Percentiles rank a stretch among this genome's conserved stretches.
phyloP scores from a whole-genome alignment of 1,140 invertebrate species.

The Pseudomyrmex concolor region DNA sequence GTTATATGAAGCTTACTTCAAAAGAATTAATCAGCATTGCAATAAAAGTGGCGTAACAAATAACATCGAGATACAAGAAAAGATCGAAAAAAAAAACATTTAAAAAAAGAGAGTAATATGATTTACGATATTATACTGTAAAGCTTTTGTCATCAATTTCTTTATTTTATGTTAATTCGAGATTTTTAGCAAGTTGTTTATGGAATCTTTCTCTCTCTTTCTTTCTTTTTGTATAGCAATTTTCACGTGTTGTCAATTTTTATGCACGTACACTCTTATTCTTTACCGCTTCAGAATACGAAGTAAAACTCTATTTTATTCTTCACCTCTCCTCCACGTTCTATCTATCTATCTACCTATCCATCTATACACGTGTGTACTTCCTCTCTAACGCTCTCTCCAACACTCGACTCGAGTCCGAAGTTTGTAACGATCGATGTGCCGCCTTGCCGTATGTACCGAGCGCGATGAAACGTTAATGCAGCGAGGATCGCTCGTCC shows the following conservation, averaged over 20 bases:
- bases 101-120: conserved; percentile 5
- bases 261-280: conserved; percentile 23
- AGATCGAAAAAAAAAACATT: not conserved
- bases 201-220: no score
- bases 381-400: conserved; percentile 17
- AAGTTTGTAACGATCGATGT: conserved; percentile 77
- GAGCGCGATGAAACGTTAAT: conserved; percentile 77
- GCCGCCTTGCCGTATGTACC: conserved; percentile 70
- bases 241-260: conserved; percentile 28
- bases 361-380: not conserved
- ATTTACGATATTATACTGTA: not conserved
- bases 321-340: not conserved
- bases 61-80: not conserved
- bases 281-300: conserved; percentile 35
- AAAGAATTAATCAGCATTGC: no score
- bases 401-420: conserved; percentile 68
- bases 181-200: not conserved
- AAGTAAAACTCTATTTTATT: conserved; percentile 41
- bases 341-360: conserved; percentile 11
- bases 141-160: not conserved
- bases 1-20: no score
- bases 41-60: no score
- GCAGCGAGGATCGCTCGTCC: conserved; percentile 72
- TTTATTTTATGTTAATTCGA: conserved; percentile 26
- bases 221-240: conserved; percentile 20